A percentile compares a stretch with the other conserved stretches of the same genome.
Conservation (phyloP, 2,888 invertebrate species). For the Chouioia cunea region DNA sequence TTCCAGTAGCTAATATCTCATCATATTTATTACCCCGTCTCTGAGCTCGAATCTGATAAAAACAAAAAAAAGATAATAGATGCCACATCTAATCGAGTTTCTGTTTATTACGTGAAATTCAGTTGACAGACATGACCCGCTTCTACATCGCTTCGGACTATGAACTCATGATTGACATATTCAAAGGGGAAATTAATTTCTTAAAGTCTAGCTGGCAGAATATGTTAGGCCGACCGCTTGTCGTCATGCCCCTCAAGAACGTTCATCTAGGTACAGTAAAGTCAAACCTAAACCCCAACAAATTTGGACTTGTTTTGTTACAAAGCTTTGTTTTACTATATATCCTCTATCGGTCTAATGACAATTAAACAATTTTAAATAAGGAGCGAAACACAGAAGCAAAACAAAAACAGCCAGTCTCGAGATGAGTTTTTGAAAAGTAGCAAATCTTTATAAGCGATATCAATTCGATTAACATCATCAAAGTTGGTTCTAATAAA, state of each 20-base stretch:
- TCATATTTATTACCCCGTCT: neutral
- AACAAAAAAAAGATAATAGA: neutral
- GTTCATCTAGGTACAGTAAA: conserved; percentile 85
- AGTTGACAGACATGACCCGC: conserved; percentile 97
- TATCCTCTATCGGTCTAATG: too few relatives aligned
- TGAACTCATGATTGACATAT: conserved; percentile 97
- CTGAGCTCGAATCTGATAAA: too few relatives aligned
- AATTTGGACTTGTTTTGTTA: conserved; percentile 36
- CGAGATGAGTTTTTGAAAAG: conserved; percentile 30
- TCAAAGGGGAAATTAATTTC: conserved; percentile 97
- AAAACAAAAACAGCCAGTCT: too few relatives aligned
- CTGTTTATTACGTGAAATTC: conserved; percentile 59
- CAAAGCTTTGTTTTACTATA: conserved; percentile 37
- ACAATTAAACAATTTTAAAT: too few relatives aligned
- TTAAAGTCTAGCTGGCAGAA: conserved; percentile 98
- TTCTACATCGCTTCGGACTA: conserved; percentile 99
- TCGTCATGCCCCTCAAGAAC: conserved; percentile 90
- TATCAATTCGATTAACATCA: conserved; percentile 10
- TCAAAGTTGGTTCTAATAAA: conserved; percentile 7
- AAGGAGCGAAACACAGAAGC: too few relatives aligned
- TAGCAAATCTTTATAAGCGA: conserved; percentile 2
- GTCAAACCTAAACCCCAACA: conserved; percentile 44
- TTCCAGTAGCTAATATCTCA: conserved; percentile 4
- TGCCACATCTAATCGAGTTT: conserved; percentile 37
- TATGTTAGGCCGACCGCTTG: conserved; percentile 95